Evolutionary conservation across 1,140 invertebrate genomes (phyloP), one percentile per base, ranked within the genome.

Genomic region (Parasteatoda tepidariorum): DNA sequence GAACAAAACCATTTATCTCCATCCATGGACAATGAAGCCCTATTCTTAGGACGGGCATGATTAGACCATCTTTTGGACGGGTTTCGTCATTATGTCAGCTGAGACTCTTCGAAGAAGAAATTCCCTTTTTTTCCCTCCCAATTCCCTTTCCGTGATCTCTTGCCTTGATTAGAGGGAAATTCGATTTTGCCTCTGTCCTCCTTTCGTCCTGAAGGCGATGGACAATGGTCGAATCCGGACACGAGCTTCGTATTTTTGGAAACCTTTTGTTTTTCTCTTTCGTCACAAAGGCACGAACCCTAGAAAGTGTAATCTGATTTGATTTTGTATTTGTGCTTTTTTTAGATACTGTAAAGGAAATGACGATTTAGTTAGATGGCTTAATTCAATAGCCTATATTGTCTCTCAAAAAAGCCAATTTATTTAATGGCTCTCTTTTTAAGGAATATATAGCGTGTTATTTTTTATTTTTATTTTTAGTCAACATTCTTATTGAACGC

Each of bases 11-110:
- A 59, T 59, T 59, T 59, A 59, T 59, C 57, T 59, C 18, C 9
- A 28, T 55, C 54, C 22, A 55, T 31, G 48, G 41, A 71, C 68
- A 71, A 71, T 71, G 68, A 55, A 71, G 6, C n/a, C 30, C 68
- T 28, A 71, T 71, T 71, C 68, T 71, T 71, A 55, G 48, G 48
- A 48, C 18, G 48, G 28, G 66, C 54, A 71, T 71, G 68, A 71
- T 71, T 71, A 71, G 68, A 55, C 41, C 48, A 55, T 54, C 68
- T 55, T 68, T 55, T 28, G 34, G 13, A 59, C 55, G 67, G 15
- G 22, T 2, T 26, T 5, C 18, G 26, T 33, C 28, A 48, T 31
- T 71, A 38, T 24, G 18, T 48, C 18, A 48, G 38, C 18, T 48
- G 38, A 48, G 38, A 13, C 18, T 48, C 38, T 18, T 48, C 38